Base-by-base conservation (phyloP, 2,797 vertebrate genomes). In the Schizothorax lantsangensis region DNA sequence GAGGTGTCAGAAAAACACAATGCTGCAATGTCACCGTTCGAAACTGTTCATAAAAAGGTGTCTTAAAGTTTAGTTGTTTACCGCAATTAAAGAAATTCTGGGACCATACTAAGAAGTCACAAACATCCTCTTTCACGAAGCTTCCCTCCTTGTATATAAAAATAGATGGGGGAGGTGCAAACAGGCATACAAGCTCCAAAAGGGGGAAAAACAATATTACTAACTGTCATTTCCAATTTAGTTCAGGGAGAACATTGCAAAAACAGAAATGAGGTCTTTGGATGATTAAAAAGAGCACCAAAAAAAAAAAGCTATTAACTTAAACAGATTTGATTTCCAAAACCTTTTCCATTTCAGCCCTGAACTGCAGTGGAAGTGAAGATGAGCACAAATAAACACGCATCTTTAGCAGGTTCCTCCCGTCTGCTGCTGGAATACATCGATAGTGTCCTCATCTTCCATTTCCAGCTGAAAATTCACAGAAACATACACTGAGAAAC, bases 381-480 rank as follows among this genome's bases (percentile, higher is more conserved):
- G 33, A 75, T 1, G 57, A 40, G 36, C 79, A 68, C 72, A 84
- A 75, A 43, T 21, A 21, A 43, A 52, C 23, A 30, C 52, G 5
- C 75, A 30, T 3, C 59, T 88, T 91, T 84, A 96, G 86, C 91
- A 91, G 5, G 38, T 64, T 90, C 98, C 97, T 89, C 97, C 98
- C 0, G 97, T 98, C 95, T 99, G 98, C 96, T 98, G 97, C 89
- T 98, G 97, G 95, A 97, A 98, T 92, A 98, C 97, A 8, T 98
- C 96, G 0, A 98, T 98, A 80, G 95, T 98, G 94, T 98, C 97
- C 89, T 98, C 95, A 0, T 98, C 97, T 91, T 98, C 97, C 98
- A 97, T 98, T 95, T 98, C 97, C 94, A 99, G 95, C 98, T 99
- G 93, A 14, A 79, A 82, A 62, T 59, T 88, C 36, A 91, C 72